Conservation (phyloP, 2,113 vertebrate genomes). For the Lichenostomus cassidix region DNA sequence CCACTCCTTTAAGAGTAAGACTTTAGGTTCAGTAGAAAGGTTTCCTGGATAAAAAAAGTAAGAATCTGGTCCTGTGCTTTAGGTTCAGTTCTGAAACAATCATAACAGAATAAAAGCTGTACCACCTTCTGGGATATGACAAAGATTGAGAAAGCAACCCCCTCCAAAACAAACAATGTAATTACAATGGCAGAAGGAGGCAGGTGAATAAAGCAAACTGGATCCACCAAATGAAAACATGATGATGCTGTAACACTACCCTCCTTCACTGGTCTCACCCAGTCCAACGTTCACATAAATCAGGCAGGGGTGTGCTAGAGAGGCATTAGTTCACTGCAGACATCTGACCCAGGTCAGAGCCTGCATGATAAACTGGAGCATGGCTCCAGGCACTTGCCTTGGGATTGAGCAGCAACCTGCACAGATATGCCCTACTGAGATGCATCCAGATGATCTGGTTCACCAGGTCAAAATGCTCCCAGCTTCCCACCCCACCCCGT, state of each 20-base stretch:
- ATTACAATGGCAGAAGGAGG: background rate
- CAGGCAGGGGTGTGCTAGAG: background rate
- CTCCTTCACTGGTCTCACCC: background rate
- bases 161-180: background rate
- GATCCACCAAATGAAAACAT: background rate
- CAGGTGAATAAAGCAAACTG: background rate
- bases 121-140: background rate
- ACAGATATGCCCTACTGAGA: conserved; percentile 33
- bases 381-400: conserved; percentile 30
- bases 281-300: background rate
- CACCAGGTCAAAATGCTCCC: conserved; percentile 16
- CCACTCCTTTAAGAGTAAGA: background rate
- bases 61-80: background rate
- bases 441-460: conserved; percentile 29
- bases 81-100: background rate
- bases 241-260: background rate
- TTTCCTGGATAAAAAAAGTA: background rate
- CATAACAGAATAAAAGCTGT: background rate
- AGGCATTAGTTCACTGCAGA: background rate
- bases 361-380: conserved; percentile 18
- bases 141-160: background rate
- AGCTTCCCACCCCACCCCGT: background rate
- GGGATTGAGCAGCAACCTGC: background rate
- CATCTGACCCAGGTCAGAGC: conserved; percentile 18
- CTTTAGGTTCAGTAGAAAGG: background rate